These are phyloP conservation scores for Drosophila yakuba DNA, from an alignment of 1,140 invertebrate genomes.

Conservation along the genomic window DNA sequence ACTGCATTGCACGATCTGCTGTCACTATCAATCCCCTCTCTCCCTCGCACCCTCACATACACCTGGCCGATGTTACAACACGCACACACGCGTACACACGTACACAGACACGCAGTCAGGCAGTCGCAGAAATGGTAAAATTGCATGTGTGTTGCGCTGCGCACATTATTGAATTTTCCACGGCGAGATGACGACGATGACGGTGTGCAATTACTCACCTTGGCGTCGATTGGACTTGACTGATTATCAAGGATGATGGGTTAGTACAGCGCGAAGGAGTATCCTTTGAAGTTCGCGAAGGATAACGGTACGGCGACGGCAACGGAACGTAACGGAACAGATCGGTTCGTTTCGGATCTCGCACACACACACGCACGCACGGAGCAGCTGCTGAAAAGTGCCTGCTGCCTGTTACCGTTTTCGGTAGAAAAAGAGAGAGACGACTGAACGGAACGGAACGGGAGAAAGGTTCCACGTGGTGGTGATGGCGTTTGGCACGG, in stretches of 20 bases:
- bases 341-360: constrained; percentile 28
- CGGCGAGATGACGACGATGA: constrained; percentile 14
- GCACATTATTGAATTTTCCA: constrained; percentile 77
- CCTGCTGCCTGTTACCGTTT: constrained; percentile 31
- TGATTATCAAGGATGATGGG: constrained; percentile 24
- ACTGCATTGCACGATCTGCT: constrained; percentile 41
- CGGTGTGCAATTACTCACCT: constrained; percentile 40
- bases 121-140: constrained; percentile 25
- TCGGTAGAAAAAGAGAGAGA: constrained; percentile 47
- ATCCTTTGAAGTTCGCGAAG: background rate
- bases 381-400: constrained; percentile 45
- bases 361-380: constrained; percentile 44
- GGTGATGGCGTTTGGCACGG: constrained; percentile 15
- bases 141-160: constrained; percentile 40
- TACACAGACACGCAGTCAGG: constrained; percentile 15
- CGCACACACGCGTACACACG: constrained; percentile 40
- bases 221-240: constrained; percentile 15
- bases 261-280: constrained; percentile 14
- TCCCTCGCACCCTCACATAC: constrained; percentile 38
- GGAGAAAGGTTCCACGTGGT: constrained; percentile 38
- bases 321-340: constrained; percentile 26
- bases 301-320: constrained; percentile 10
- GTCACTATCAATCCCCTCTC: constrained; percentile 6
- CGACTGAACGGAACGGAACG: constrained; percentile 24
- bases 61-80: constrained; percentile 59